A percentile compares a stretch with the other conserved stretches of the same genome.
Conservation (phyloP, 2,888 invertebrate genomes). For the Tetranychus piercei region DNA sequence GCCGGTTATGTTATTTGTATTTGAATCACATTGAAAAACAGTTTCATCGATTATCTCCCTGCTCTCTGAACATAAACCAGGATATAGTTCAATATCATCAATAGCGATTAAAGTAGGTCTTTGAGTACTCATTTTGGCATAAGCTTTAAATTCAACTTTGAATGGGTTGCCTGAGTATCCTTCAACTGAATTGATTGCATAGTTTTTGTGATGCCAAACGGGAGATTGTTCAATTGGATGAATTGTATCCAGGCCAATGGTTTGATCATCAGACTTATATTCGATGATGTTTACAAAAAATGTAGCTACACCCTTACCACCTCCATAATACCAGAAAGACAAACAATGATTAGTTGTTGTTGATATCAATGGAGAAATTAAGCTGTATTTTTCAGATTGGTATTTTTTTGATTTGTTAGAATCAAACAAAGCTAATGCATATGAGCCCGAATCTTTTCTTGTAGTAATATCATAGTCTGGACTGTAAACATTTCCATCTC, state of each 20-base stretch:
- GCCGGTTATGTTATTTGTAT: constrained; percentile 13
- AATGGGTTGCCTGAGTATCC: background rate
- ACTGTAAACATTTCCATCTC: background rate
- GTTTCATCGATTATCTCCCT: background rate
- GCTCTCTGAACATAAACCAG: background rate
- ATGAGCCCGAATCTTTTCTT: background rate
- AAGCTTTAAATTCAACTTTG: background rate
- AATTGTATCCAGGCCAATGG: too few relatives aligned
- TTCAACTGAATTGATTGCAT: too few relatives aligned
- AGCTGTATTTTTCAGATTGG: background rate
- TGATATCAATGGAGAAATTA: background rate
- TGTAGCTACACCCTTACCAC: background rate
- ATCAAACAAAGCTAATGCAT: background rate
- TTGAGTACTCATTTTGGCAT: background rate
- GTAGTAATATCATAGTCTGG: background rate
- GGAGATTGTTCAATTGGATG: too few relatives aligned
- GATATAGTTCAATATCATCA: background rate
- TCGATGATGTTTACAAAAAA: background rate
- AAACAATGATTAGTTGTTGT: background rate
- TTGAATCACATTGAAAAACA: constrained; percentile 20
- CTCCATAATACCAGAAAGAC: background rate
- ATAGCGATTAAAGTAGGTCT: background rate
- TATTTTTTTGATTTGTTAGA: background rate
- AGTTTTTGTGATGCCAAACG: too few relatives aligned
- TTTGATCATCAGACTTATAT: background rate